Percentiles rank a stretch among this genome's conserved stretches.
Conservation (phyloP, 2,888 invertebrate genomes). For the Ichneumon xanthorius region DNA sequence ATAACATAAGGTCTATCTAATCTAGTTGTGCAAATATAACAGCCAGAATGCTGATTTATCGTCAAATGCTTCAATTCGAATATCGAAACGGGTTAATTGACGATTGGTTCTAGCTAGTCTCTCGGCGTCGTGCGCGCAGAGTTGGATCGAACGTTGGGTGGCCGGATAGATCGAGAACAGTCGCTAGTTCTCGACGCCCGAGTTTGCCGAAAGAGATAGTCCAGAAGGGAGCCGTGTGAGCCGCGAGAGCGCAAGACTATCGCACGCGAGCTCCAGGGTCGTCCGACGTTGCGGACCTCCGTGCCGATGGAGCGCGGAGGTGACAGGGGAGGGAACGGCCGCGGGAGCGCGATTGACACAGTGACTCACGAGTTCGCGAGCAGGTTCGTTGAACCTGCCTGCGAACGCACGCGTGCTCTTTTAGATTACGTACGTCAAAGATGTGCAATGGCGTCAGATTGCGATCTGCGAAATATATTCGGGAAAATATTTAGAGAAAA, state of each 20-base stretch:
- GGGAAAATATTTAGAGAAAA: not conserved
- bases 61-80: constrained; percentile 15
- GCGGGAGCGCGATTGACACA: constrained; percentile 66
- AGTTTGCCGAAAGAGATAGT: constrained; percentile 32
- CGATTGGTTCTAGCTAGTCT: not conserved
- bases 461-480: constrained; percentile 27
- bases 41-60: not conserved
- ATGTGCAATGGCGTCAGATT: constrained; percentile 63
- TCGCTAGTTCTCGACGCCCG: constrained; percentile 20
- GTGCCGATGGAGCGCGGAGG: constrained; percentile 31
- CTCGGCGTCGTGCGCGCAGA: constrained; percentile 18
- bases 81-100: constrained; percentile 32
- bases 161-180: constrained; percentile 53
- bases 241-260: constrained; percentile 59
- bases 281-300: constrained; percentile 65
- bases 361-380: constrained; percentile 67
- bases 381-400: constrained; percentile 68
- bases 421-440: constrained; percentile 39
- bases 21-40: constrained; percentile 6
- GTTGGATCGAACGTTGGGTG: constrained; percentile 53
- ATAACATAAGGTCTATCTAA: not conserved
- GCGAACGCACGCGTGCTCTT: constrained; percentile 69
- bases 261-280: constrained; percentile 66
- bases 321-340: constrained; percentile 33
- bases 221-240: constrained; percentile 58